A percentile compares a stretch with the other conserved stretches of the same genome.
Conservation (phyloP, 2,113 vertebrate species). For the Trichechus manatus region DNA sequence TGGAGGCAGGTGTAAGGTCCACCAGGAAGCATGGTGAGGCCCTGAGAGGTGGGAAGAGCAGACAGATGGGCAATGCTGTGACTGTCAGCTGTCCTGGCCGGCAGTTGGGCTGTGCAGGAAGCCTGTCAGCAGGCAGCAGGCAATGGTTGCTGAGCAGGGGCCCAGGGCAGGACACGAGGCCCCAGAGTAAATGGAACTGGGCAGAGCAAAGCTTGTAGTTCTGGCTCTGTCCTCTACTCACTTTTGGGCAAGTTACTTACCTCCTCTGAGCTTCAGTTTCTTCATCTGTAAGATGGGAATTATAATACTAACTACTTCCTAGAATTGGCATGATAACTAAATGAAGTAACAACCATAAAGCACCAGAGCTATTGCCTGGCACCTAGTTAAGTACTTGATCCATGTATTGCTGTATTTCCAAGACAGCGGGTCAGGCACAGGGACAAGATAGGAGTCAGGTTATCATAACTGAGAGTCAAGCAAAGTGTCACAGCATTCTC, state of each 20-base stretch:
- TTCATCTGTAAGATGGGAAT: not conserved
- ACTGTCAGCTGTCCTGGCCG: not conserved
- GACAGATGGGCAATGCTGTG: not conserved
- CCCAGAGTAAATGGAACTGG: not conserved
- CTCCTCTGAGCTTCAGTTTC: not conserved
- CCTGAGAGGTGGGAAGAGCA: not conserved
- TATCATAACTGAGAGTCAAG: not conserved
- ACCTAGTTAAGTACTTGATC: not conserved
- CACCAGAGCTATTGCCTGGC: rapidly evolving
- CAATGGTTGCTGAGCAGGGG: not conserved
- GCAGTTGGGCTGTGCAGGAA: not conserved
- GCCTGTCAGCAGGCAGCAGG: not conserved
- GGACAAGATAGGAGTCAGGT: not conserved
- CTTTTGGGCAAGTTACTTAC: not conserved
- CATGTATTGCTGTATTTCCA: not conserved
- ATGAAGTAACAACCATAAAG: not conserved
- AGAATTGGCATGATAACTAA: not conserved
- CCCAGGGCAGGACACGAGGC: not conserved
- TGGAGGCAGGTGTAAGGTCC: not conserved
- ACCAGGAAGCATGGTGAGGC: not conserved
- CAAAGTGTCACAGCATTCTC: not conserved
- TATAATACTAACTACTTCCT: not conserved
- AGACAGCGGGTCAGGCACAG: not conserved
- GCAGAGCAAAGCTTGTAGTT: not conserved
- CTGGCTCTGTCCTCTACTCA: not conserved